phyloP scores from a whole-genome alignment of 2,888 invertebrate species.

The Sarcophaga caerulescens region DNA sequence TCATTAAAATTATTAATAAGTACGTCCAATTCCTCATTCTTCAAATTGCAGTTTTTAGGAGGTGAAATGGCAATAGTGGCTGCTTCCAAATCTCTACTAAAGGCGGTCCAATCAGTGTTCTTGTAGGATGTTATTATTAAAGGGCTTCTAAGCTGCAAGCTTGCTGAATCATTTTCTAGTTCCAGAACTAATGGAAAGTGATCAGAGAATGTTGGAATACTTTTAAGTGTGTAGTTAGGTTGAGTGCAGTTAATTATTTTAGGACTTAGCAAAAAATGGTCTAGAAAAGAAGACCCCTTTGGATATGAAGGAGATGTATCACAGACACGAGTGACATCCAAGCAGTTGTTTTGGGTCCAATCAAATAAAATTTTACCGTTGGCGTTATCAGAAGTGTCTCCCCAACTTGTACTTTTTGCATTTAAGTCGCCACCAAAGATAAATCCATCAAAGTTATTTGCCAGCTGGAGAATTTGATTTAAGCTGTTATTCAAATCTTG shows the following conservation, averaged over 20 bases:
- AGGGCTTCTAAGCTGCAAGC: background rate
- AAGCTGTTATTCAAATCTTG: background rate
- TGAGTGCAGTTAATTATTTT: background rate
- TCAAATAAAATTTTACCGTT: background rate
- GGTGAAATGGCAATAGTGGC: no score
- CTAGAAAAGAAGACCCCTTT: background rate
- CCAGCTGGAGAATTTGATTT: background rate
- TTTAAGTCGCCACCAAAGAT: background rate
- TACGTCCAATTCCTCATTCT: background rate
- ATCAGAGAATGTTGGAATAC: background rate
- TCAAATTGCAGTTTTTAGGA: no score
- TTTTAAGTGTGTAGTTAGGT: background rate
- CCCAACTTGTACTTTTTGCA: no score
- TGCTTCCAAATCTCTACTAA: no score
- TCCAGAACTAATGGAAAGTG: background rate
- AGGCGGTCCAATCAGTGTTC: no score
- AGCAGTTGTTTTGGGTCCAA: background rate
- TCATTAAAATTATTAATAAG: background rate
- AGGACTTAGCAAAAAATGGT: background rate
- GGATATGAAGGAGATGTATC: slow-evolving; percentile 13
- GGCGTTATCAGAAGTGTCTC: no score
- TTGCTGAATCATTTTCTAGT: background rate
- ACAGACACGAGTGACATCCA: slow-evolving; percentile 1
- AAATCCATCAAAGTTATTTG: background rate
- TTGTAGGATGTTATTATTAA: background rate